Base-by-base conservation (phyloP, 2,113 vertebrate species). In the Phrynocephalus versicolor region DNA sequence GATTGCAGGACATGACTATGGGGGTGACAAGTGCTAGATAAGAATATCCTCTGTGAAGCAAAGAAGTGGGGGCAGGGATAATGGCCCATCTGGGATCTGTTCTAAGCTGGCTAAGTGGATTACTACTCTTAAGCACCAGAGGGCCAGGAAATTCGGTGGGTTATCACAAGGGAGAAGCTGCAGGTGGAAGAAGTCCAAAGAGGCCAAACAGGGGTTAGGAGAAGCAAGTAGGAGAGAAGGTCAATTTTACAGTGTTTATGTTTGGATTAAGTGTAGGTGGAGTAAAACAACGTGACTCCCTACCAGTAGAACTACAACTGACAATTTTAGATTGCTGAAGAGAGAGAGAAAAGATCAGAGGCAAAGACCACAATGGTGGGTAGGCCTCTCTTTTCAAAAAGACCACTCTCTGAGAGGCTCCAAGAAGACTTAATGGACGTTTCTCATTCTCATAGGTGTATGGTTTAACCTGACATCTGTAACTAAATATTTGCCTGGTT, bases 51-150 rank as follows among this genome's bases (percentile, higher is more conserved):
- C 18, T 21, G 25, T n/a, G 37, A 57, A 60, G 2, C 55, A 60
- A 21, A 18, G 35, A 41, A 37, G 58, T 33, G 37, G 37, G 57
- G 71, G 82, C 9, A 60, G 70, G 70, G 57, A 74, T 62, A 60
- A 27, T 45, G 35, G 71, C 12, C 82, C 70, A 83, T 83, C 71
- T 41, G 82, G 71, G 57, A 83, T 60, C 57, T 64, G 37, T 74
- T 74, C 37, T 83, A 83, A 83, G 82, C 70, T 74, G 71, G 27
- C 70, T 83, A 70, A 83, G 64, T 45, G 55, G 82, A 83, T 83
- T 83, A 74, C 12, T 12, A 21, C 57, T 74, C 37, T n/a, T 83
- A 62, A 83, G 58, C 37, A 81, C 45, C 65, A 62, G 45, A 73
- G 37, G 27, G 19, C 25, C 82, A 83, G 82, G 57, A 64, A 83